Conservation (phyloP, 1,140 invertebrate genomes). For the Teleogryllus occipitalis region DNA sequence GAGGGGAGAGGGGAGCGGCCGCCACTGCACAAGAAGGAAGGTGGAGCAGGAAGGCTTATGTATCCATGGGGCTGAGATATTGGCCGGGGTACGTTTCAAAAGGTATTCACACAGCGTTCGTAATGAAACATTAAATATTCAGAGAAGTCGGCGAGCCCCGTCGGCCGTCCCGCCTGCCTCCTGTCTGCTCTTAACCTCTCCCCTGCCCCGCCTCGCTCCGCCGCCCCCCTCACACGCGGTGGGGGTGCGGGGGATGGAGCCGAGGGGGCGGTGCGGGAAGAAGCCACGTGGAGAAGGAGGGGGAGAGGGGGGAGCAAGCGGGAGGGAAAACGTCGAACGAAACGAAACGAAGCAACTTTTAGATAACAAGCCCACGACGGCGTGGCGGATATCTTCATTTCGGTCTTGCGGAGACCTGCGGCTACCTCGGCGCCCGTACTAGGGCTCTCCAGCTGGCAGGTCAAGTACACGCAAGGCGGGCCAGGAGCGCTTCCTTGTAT, state of each 20-base stretch:
- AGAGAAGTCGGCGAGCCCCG: not conserved
- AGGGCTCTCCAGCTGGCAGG: too few species aligned
- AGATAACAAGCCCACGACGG: not conserved
- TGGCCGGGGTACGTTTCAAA: constrained; percentile 3
- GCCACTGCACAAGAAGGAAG: not conserved
- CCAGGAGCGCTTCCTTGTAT: too few species aligned
- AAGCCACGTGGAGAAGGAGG: not conserved
- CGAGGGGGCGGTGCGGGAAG: not conserved
- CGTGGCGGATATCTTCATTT: not conserved
- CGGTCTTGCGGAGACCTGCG: not conserved
- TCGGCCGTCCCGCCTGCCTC: not conserved
- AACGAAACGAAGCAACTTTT: not conserved
- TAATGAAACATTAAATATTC: constrained; percentile 6
- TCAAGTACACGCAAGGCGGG: too few species aligned
- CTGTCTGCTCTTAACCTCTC: not conserved
- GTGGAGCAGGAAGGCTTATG: not conserved
- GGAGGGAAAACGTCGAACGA: not conserved
- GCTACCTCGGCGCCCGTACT: too few species aligned
- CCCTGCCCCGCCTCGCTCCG: not conserved
- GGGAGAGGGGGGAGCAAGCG: too few species aligned
- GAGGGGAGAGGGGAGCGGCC: not conserved
- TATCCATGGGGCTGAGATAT: constrained; percentile 3
- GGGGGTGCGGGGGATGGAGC: too few species aligned
- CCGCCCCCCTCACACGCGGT: not conserved
- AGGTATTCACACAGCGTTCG: constrained; percentile 3